Conservation (phyloP, 2,888 invertebrate species). For the Fragum sueziense region DNA sequence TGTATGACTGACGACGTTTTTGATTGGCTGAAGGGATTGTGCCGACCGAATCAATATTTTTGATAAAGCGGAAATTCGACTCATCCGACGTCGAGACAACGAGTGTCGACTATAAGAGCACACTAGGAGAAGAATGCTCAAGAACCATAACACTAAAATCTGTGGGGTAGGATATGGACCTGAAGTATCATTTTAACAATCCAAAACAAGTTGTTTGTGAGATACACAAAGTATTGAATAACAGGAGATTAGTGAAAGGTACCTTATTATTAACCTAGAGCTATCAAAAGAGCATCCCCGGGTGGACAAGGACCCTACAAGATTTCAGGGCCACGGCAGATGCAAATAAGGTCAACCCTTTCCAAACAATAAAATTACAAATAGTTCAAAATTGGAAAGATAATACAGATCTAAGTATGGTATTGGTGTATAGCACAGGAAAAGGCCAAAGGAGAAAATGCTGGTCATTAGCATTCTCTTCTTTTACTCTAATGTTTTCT, state of each 20-base stretch:
- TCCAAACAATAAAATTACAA: too few relatives aligned
- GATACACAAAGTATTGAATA: conserved; percentile 21
- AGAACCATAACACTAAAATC: too few relatives aligned
- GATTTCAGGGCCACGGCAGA: not conserved
- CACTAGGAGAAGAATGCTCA: too few relatives aligned
- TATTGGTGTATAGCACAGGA: too few relatives aligned
- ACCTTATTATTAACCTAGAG: not conserved
- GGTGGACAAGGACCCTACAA: conserved; percentile 9
- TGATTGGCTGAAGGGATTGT: too few relatives aligned
- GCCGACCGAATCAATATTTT: too few relatives aligned
- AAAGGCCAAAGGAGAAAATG: not conserved
- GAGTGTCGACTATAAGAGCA: too few relatives aligned
- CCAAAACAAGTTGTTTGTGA: not conserved
- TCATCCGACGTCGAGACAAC: too few relatives aligned
- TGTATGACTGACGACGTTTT: too few relatives aligned
- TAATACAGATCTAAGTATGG: too few relatives aligned
- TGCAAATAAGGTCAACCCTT: not conserved
- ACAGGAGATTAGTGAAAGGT: conserved; percentile 1
- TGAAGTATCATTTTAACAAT: not conserved
- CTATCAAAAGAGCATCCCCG: not conserved
- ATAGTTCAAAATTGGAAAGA: too few relatives aligned
- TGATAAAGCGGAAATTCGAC: too few relatives aligned
- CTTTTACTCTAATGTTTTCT: not conserved
- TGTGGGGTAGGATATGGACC: not conserved
- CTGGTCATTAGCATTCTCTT: not conserved